phyloP scores from a whole-genome alignment of 2,888 invertebrate species.

The Tipula vernalis region DNA sequence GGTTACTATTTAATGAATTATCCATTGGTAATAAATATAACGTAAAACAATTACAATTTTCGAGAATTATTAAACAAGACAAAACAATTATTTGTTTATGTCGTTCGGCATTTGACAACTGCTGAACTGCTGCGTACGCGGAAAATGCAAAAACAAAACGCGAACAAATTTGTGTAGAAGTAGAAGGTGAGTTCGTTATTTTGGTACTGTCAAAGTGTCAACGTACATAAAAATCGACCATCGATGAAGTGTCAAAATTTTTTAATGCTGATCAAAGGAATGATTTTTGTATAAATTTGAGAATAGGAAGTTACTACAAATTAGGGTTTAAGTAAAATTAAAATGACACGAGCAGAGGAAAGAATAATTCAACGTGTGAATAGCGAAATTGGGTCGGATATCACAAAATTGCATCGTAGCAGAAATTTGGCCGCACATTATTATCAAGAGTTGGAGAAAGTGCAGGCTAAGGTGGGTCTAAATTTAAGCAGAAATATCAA shows the following conservation, averaged over 20 bases:
- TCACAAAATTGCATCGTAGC: constrained; percentile 41
- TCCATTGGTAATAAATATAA: background rate
- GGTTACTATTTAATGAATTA: background rate
- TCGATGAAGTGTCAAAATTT: background rate
- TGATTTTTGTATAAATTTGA: background rate
- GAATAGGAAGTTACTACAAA: background rate
- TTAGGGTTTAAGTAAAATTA: background rate
- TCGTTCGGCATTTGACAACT: background rate
- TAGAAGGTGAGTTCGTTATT: background rate
- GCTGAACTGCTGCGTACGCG: background rate
- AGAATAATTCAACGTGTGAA: constrained; percentile 41
- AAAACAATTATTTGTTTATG: background rate
- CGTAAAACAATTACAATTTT: background rate
- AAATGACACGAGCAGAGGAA: constrained; percentile 25
- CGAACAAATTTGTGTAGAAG: background rate
- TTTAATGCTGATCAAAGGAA: background rate
- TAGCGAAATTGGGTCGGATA: constrained; percentile 40
- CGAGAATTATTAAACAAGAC: background rate
- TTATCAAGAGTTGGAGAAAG: constrained; percentile 23
- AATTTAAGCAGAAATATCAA: constrained; percentile 4
- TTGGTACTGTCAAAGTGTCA: background rate
- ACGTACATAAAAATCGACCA: background rate
- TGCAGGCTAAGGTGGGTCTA: constrained; percentile 25
- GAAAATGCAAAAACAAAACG: too few species aligned
- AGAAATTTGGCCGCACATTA: constrained; percentile 34